Base-by-base conservation (phyloP, 2,888 invertebrate genomes). In the Euproctis similis region DNA sequence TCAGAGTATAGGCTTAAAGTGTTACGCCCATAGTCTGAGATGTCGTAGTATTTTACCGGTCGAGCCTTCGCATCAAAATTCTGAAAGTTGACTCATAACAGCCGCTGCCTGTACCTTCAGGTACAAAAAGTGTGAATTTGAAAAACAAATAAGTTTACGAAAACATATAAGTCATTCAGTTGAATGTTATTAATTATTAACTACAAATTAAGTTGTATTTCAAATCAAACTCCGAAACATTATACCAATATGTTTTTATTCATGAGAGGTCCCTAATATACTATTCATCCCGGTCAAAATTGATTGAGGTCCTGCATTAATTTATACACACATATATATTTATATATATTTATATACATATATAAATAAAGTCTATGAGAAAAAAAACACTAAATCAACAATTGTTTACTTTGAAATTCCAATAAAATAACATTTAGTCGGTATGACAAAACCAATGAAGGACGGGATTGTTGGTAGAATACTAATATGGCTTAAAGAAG, bases 401-500 rank as follows among this genome's bases (percentile, higher is more conserved):
- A 77, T 77, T 80, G 77, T 80, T 70, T 76, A n/a, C 78, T 82
- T 80, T 80, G 64, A 75, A 76, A 82, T 81, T 81, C 82, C 74
- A 80, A 78, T 63, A 78, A 81, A 78, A 81, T 77, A 77, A 82
- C 81, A 84, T 82, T 81, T 81, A 75, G 77, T 71, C 74, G 78
- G 78, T 76, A 82, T 82, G 77, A 80, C 81, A 82, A 82, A 84
- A 84, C 82, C 76, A 73, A 58, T 64, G 71, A 68, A 67, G 75
- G 67, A 63, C 76, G 68, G 74, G 67, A 65, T 74, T 78, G 78
- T 81, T 81, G 70, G 74, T 67, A 62, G 82, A 81, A 84, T 84
- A 82, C 82, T 82, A 84, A 84, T 82, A 82, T 73, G 73, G 62
- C 64, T 71, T 82, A 78, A 81, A 82, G 76, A 81, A 81, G 75